Percentiles rank a stretch among this genome's conserved stretches.
Conservation (phyloP, 2,797 vertebrate species). For the Gallinago stenura region DNA sequence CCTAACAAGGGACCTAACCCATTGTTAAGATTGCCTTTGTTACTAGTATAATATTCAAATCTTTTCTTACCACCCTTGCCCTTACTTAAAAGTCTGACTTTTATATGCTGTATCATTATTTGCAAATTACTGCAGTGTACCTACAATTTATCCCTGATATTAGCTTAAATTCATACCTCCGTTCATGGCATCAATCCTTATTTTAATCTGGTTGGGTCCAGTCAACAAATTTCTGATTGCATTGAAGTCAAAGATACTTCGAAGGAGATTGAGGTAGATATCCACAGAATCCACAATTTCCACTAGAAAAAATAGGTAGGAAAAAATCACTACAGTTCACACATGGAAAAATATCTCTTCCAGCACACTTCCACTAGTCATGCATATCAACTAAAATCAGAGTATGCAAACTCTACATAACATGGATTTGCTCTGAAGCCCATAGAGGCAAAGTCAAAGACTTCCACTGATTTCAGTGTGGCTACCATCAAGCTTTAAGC, state of each 20-base stretch:
- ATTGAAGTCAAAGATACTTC: slow-evolving; percentile 93
- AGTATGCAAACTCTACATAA: background rate
- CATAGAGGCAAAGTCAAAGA: background rate
- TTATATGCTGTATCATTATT: background rate
- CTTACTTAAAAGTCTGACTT: background rate
- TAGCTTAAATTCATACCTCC: slow-evolving; percentile 83
- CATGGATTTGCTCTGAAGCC: background rate
- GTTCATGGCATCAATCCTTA: slow-evolving; percentile 96
- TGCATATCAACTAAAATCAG: background rate
- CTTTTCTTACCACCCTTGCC: background rate
- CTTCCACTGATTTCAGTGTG: background rate
- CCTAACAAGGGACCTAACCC: background rate
- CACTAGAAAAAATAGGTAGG: slow-evolving; percentile 79
- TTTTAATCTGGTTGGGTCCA: slow-evolving; percentile 92
- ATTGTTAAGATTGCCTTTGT: background rate
- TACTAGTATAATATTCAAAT: background rate
- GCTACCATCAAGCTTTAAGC: background rate
- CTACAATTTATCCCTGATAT: background rate
- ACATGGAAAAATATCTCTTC: background rate
- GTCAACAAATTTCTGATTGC: slow-evolving; percentile 93
- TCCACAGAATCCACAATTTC: slow-evolving; percentile 98
- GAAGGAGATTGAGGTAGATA: slow-evolving; percentile 93
- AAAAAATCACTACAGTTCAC: background rate
- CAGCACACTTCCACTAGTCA: background rate
- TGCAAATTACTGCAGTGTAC: background rate